Percentiles rank a stretch among this genome's conserved stretches.
These are phyloP conservation scores for Orthosia incerta DNA, from an alignment of 2,888 invertebrate genomes.

Conservation along the genomic window DNA sequence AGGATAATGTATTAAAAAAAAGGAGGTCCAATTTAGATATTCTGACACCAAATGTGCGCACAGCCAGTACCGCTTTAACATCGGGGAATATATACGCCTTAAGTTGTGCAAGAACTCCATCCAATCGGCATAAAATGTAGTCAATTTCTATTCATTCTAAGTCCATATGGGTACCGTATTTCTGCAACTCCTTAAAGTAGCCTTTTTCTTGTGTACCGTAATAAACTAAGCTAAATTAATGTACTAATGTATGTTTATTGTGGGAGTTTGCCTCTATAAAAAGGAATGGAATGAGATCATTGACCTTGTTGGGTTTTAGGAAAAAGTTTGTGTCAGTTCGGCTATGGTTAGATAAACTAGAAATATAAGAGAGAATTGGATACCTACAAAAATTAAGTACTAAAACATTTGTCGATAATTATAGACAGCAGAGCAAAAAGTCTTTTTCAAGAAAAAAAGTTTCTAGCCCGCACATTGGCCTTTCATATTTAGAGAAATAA, in stretches of 20 bases:
- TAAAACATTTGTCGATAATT: no score
- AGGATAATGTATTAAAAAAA: no score
- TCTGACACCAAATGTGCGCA: no score
- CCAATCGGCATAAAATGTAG: slow-evolving; percentile 16
- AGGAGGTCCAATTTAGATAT: no score
- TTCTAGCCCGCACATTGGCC: not conserved
- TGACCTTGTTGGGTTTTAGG: not conserved
- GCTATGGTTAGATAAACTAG: not conserved
- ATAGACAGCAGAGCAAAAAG: no score
- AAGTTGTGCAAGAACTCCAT: not conserved
- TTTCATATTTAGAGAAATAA: not conserved
- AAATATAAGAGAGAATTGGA: not conserved
- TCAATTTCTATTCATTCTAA: slow-evolving; percentile 21
- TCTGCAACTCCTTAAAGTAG: not conserved
- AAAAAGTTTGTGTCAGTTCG: not conserved
- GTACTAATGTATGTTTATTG: slow-evolving; percentile 14
- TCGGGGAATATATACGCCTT: not conserved
- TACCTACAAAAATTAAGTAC: no score
- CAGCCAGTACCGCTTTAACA: no score
- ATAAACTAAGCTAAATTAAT: slow-evolving; percentile 35
- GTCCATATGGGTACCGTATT: slow-evolving; percentile 11
- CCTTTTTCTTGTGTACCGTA: slow-evolving; percentile 32
- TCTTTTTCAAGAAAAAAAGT: no score
- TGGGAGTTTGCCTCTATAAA: slow-evolving; percentile 5
- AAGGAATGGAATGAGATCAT: slow-evolving; percentile 26